Conservation (phyloP, 2,113 vertebrate species). For the Astur gentilis region DNA sequence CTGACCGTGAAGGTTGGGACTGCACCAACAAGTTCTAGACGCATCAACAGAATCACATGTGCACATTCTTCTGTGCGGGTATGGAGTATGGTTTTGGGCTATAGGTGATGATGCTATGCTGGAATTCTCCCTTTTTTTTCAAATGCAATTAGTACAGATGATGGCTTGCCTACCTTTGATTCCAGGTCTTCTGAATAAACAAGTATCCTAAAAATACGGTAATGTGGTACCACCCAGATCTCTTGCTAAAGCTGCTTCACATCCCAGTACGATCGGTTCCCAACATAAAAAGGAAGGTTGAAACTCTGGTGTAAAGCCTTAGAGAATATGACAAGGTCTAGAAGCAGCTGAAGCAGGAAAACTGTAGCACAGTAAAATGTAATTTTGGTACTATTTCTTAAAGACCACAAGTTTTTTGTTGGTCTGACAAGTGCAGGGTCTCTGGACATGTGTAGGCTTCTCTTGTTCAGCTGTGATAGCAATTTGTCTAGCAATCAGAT, state of each 20-base stretch:
- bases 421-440: neutral
- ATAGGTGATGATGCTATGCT: neutral
- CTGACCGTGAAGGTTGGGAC: neutral
- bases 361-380: neutral
- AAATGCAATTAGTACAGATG: neutral
- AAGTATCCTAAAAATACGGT: neutral
- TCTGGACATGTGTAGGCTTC: neutral
- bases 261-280: rapidly evolving
- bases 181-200: neutral
- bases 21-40: neutral
- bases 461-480: neutral
- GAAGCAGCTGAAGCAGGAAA: neutral
- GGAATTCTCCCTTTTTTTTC: neutral
- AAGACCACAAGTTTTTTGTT: neutral
- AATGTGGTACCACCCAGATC: neutral
- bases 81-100: neutral
- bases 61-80: rapidly evolving
- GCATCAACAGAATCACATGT: neutral
- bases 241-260: rapidly evolving
- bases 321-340: neutral
- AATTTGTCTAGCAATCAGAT: neutral
- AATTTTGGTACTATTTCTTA: neutral
- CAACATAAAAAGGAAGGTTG: neutral
- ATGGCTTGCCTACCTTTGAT: neutral
- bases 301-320: neutral